phyloP scores from a whole-genome alignment of 2,797 vertebrate genomes.

The Nannoperca obscura region DNA sequence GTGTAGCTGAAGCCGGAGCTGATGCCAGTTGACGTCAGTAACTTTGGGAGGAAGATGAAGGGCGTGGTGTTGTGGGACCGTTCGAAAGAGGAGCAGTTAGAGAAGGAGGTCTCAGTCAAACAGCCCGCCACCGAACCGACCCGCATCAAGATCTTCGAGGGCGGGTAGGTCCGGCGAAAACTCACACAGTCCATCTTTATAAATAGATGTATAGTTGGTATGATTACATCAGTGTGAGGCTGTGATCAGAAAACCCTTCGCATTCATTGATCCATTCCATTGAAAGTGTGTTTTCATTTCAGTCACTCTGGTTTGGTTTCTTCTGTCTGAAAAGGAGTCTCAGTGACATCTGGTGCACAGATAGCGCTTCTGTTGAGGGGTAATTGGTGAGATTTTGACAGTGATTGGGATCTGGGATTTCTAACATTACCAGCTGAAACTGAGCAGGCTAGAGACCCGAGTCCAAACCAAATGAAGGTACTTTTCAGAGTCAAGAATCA shows the following conservation, averaged over 20 bases:
- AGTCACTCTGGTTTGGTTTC: not conserved
- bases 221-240: not conserved
- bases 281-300: not conserved
- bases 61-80: constrained; percentile 92
- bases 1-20: constrained; percentile 94
- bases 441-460: not conserved
- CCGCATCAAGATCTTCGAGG: constrained; percentile 99
- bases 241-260: not conserved
- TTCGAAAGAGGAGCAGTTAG: constrained; percentile 93
- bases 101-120: constrained; percentile 93
- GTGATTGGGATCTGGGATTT: constrained; percentile 10
- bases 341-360: constrained; percentile 9
- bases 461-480: not conserved
- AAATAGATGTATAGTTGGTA: not conserved
- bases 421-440: not conserved
- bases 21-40: constrained; percentile 90
- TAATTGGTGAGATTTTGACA: constrained; percentile 2
- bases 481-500: constrained; percentile 8
- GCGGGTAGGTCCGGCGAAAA: constrained; percentile 87
- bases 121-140: constrained; percentile 88
- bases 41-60: constrained; percentile 94
- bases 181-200: not conserved
- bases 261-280: not conserved
- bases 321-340: not conserved
- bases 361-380: not conserved